Percentiles rank a stretch among this genome's conserved stretches.
Conservation (phyloP, 30 jellyfish, hydroid and myxozoan genomes). For the Aurelia sp. region DNA sequence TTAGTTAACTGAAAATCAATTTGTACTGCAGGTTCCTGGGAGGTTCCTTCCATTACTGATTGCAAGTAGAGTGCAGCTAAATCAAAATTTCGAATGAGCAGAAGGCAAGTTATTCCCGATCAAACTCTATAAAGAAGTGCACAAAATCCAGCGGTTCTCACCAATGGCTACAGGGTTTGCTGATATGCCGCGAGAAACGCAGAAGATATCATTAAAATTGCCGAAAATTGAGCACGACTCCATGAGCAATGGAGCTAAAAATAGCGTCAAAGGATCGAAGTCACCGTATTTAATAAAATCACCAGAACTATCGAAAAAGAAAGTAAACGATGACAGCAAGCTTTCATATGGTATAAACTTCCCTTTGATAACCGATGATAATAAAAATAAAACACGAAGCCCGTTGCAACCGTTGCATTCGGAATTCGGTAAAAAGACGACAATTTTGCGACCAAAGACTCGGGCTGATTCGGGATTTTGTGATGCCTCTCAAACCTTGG, state of each 20-base stretch:
- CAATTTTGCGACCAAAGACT: background rate
- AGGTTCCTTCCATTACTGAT: too few relatives aligned
- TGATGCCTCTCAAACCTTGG: background rate
- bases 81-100: too few relatives aligned
- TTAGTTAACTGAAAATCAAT: too few relatives aligned
- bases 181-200: background rate
- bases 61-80: too few relatives aligned
- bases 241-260: background rate
- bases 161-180: constrained; percentile 4
- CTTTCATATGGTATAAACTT: background rate
- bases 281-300: background rate
- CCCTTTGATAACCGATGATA: constrained; percentile 23
- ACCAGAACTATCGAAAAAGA: background rate
- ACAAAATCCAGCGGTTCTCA: too few relatives aligned
- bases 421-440: background rate
- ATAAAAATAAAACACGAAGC: background rate
- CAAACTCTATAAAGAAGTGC: too few relatives aligned
- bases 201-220: constrained; percentile 6
- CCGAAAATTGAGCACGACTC: constrained; percentile 49
- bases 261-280: background rate
- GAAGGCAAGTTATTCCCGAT: too few relatives aligned
- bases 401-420: too few relatives aligned
- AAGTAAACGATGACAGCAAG: background rate
- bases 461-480: background rate
- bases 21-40: too few relatives aligned